Base-by-base conservation (phyloP, 2,113 vertebrate genomes). In the Saccopteryx leptura region DNA sequence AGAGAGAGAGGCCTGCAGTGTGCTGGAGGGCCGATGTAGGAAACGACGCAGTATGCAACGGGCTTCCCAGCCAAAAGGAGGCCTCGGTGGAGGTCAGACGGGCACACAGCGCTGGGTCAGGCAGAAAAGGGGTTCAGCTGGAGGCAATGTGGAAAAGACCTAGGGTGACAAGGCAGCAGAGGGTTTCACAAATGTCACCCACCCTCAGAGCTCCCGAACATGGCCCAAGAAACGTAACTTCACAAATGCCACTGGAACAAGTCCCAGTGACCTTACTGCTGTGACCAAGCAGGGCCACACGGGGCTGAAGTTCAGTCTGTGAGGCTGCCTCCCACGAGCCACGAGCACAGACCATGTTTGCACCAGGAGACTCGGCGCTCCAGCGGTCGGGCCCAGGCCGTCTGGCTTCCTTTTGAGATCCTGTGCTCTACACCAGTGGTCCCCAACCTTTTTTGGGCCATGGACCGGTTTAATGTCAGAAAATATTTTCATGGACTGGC, bases 191-290 rank as follows among this genome's bases (percentile, higher is more conserved):
- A 7, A 4, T 0, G 18, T n/a, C 76, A 46, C 18, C 48, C 13
- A 2, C 8, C 23, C 33, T 39, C 31, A n/a, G 56, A 52, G 54
- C 74, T 48, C 83, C 65, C 1, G 56, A 61, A 48, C 48, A n/a
- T 0, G 14, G 14, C 13, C 48, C 66, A 7, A 17, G 66, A 48
- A 21, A 31, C 1, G 3, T 0, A 1, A 23, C n/a, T 54, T 88
- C 56, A 80, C 56, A 54, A 31, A 46, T 4, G 24, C 18, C 2
- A 10, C 74, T 0, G 23, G 31, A 9, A 39, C 19, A 10, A 19
- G 58, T 10, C 48, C 85, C 46, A 5, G 1, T 4, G n/a, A 18
- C 54, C 54, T 52, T 1, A 15, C 31, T 61, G 39, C 1, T 0
- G 12, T 0, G 24, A 75, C 1, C 48, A 13, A 3, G 46, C 54